Evolutionary conservation across 2,888 invertebrate species (phyloP), one percentile per base, ranked within the genome.

Genomic region (Chalcosyrphus nemorum): DNA sequence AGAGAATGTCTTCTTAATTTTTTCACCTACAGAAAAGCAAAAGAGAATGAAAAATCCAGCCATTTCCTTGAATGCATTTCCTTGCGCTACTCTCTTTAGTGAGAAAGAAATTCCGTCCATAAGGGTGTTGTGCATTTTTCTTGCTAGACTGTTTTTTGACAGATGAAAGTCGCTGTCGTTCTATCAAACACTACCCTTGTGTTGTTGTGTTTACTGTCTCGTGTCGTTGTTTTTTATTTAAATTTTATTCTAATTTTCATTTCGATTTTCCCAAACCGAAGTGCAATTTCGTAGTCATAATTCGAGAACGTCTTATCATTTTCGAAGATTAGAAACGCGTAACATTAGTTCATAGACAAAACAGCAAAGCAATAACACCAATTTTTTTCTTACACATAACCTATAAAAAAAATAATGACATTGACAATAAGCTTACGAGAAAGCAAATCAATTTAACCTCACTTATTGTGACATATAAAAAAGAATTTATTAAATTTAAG

Each of bases 271-370:
- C 13, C 17, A 2, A 24, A 32, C 68, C 47, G 13, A 78, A 82
- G 78, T 82, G 78, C 78, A 66, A 66, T 81, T 81, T 21, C n/a
- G 24, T 70, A 63, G 54, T 45, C 41, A 29, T 54, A 68, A 80
- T 13, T 2, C n/a, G n/a, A 35, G 27, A 7, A 41, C n/a, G 38
- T 38, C 45, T 32, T 24, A 38, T 35, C 17, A 19, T 15, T 52
- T 3, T 19, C 11, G 41, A 21, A 29, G 4, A 15, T n/a, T n/a
- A n/a, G 11, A 41, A 24, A 1, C 24, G 24, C 54, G 21, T 54
- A 54, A 24, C 15, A 17, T 2, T 47, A 56, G 57, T 50, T 21
- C 15, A 38, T 47, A 57, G 41, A 17, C 45, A 45, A 17, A 52
- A 15, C 19, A 63, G n/a, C n/a, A n/a, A n/a, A 52, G 61, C 71